A percentile compares a stretch with the other conserved stretches of the same genome.
Evolutionary conservation across 2,888 invertebrate genomes (phyloP).

Genomic region (Mythimna lalbum): DNA sequence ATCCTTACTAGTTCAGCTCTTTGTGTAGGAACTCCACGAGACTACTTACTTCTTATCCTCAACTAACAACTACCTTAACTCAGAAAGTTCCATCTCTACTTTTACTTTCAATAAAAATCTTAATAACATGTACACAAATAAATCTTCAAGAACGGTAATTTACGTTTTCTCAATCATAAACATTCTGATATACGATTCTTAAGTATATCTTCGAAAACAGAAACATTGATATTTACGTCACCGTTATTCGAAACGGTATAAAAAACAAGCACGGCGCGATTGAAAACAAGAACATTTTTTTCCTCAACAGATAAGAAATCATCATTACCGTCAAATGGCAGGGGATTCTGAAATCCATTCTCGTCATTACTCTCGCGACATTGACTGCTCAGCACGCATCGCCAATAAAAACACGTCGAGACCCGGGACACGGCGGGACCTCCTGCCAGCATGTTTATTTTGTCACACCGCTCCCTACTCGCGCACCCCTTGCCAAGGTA

Average conservation of each 20-base stretch:
- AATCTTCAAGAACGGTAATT: slow-evolving; percentile 31
- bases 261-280: slow-evolving; percentile 58
- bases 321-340: slow-evolving; percentile 72
- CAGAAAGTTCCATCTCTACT: slow-evolving; percentile 37
- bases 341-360: slow-evolving; percentile 75
- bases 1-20: slow-evolving; percentile 3
- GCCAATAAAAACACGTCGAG: slow-evolving; percentile 84
- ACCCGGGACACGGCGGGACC: slow-evolving; percentile 82
- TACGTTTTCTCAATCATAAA: slow-evolving; percentile 59
- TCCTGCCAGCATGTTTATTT: slow-evolving; percentile 85
- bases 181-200: slow-evolving; percentile 49
- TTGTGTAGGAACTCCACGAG: neutral
- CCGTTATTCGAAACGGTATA: slow-evolving; percentile 51
- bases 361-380: slow-evolving; percentile 85
- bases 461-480: slow-evolving; percentile 74
- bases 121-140: slow-evolving; percentile 41
- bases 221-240: slow-evolving; percentile 67
- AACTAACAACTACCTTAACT: slow-evolving; percentile 43
- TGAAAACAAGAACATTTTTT: slow-evolving; percentile 68
- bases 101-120: slow-evolving; percentile 17
- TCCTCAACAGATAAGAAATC: slow-evolving; percentile 72
- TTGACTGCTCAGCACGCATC: slow-evolving; percentile 83
- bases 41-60: slow-evolving; percentile 14
- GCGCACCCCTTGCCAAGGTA: slow-evolving; percentile 83
- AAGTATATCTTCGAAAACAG: slow-evolving; percentile 56